phyloP scores from a whole-genome alignment of 2,113 vertebrate genomes.

The Peromyscus maniculatus region DNA sequence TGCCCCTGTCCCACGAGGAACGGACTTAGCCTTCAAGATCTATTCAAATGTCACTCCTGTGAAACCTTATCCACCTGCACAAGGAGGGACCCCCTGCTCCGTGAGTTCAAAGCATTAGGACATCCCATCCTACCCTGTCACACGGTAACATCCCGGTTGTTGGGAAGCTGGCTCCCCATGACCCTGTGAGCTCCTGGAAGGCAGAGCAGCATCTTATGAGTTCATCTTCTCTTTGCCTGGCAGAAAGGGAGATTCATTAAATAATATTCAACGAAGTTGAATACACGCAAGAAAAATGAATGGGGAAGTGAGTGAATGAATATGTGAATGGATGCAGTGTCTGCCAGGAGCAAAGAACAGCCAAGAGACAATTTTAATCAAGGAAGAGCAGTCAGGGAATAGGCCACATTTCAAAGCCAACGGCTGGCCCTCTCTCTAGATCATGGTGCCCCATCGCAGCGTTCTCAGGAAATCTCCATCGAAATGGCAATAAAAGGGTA shows the following conservation, averaged over 20 bases:
- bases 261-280: conserved; percentile 8
- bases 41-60: not conserved
- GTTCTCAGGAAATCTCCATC: not conserved
- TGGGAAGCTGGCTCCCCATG: not conserved
- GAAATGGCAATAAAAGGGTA: not conserved
- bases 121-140: not conserved
- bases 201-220: not conserved
- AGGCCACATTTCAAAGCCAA: conserved; percentile 22
- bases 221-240: not conserved
- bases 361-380: not conserved
- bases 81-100: not conserved
- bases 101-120: not conserved
- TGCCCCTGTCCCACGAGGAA: not conserved
- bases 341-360: not conserved
- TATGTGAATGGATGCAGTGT: conserved; percentile 25
- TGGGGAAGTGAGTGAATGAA: not conserved
- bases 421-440: not conserved
- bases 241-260: not conserved
- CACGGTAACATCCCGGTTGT: not conserved
- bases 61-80: not conserved
- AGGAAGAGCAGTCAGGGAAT: not conserved
- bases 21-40: not conserved
- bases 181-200: not conserved
- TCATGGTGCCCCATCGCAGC: not conserved
- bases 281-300: not conserved